These are phyloP conservation scores for Pantherophis vulpinus DNA, from an alignment of 2,797 vertebrate species.

Conservation along the genomic window DNA sequence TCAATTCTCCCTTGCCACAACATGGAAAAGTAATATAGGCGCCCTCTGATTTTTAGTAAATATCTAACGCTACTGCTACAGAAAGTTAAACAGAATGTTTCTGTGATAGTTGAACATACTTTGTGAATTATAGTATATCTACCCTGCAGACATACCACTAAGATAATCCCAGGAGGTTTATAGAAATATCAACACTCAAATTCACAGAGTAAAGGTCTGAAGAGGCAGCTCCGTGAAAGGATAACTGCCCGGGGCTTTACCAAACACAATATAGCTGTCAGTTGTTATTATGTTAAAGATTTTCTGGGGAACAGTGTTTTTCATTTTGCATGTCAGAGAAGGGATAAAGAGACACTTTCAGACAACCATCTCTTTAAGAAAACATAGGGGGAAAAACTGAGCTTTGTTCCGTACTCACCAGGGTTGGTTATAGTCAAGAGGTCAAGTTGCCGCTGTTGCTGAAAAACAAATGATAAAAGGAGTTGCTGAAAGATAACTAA, in stretches of 20 bases:
- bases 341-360: conserved; percentile 44
- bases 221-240: conserved; percentile 63
- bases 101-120: conserved; percentile 57
- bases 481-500: conserved; percentile 61
- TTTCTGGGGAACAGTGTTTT: conserved; percentile 65
- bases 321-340: conserved; percentile 64
- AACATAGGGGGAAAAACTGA: background rate
- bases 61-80: background rate
- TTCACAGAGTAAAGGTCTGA: conserved; percentile 67
- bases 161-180: conserved; percentile 64
- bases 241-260: conserved; percentile 68
- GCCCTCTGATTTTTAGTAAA: background rate
- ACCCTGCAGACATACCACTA: conserved; percentile 62
- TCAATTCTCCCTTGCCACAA: background rate
- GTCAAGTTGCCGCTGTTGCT: conserved; percentile 95
- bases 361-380: conserved; percentile 57
- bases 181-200: conserved; percentile 70
- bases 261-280: conserved; percentile 72
- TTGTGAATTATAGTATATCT: conserved; percentile 56
- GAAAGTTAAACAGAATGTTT: conserved; percentile 46
- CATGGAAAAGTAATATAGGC: fast-evolving
- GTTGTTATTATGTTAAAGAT: conserved; percentile 70
- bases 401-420: conserved; percentile 77
- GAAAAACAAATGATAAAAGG: conserved; percentile 71
- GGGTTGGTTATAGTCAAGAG: conserved; percentile 94